Evolutionary conservation across 2,797 vertebrate species (phyloP), one percentile per base, ranked within the genome.

Genomic region (Decapterus maruadsi): DNA sequence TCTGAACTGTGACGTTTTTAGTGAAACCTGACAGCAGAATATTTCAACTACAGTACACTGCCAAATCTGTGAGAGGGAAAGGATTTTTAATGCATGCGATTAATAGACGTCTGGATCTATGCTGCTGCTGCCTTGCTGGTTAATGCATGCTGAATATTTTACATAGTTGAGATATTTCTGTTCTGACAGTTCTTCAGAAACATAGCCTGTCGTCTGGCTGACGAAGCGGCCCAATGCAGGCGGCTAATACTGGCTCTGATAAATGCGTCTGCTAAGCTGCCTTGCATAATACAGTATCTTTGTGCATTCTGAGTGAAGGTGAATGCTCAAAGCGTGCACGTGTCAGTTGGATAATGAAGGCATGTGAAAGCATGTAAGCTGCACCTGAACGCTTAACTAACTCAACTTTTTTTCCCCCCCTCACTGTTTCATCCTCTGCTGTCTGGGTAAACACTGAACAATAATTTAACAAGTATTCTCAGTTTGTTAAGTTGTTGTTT

Each of bases 241-340:
- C 8, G 40, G n/a, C 51, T 46, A 66, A 66, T 36, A 36, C 43
- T 34, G 38, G 14, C 46, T 45, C 48, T 57, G 7, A 58, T 53
- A 68, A 22, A 46, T 59, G 42, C 19, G 10, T 69, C 61, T 17
- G 46, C 38, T 62, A 50, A 76, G 57, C 73, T 54, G n/a, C 45
- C 68, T 22, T 68, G 58, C 63, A 57, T 38, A 45, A 54, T 29
- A n/a, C n/a, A n/a, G n/a, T n/a, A 54, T n/a, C 50, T 38, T 50
- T 50, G 48, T 50, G 16, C 34, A 68, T 20, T 20, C 45, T 61
- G 26, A 17, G 46, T 54, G 14, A 7, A 48, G 38, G 46, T 46
- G 51, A 12, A 51, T 45, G 22, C 14, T 54, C n/a, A 59, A n/a
- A 16, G 43, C 61, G 50, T 53, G 45, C 51, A 58, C 57, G 56